Conservation (phyloP, 2,888 invertebrate genomes). For the Sesamia inferens region DNA sequence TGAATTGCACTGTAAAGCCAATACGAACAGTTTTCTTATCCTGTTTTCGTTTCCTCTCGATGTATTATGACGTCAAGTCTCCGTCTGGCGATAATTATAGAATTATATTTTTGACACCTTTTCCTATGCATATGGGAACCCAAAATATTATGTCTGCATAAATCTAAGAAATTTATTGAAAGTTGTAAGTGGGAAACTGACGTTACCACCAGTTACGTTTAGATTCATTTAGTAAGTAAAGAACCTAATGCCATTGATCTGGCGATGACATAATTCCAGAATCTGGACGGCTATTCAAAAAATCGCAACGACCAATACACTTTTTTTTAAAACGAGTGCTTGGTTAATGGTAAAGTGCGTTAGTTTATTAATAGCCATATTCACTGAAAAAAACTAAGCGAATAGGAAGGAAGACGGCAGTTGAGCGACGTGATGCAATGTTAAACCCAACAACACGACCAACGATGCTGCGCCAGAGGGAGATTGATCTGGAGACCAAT, state of each 20-base stretch:
- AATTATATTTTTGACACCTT: slow-evolving; percentile 41
- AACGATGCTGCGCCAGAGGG: no score
- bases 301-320: not conserved
- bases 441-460: no score
- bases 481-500: no score
- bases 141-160: slow-evolving; percentile 12
- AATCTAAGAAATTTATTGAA: not conserved
- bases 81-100: slow-evolving; percentile 46
- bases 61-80: slow-evolving; percentile 33
- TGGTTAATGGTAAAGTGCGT: no score
- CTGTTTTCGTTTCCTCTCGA: slow-evolving; percentile 37
- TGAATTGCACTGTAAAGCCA: not conserved
- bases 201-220: no score
- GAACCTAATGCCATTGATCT: not conserved
- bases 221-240: no score
- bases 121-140: not conserved
- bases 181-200: not conserved
- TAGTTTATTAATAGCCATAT: no score
- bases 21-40: slow-evolving; percentile 24
- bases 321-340: no score
- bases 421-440: no score
- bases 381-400: no score
- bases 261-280: not conserved
- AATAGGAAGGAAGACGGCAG: no score
- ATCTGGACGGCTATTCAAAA: not conserved